A percentile compares a stretch with the other conserved stretches of the same genome.
These are phyloP conservation scores for Neotoma lepida DNA, from an alignment of 2,113 vertebrate genomes.

Conservation along the genomic window DNA sequence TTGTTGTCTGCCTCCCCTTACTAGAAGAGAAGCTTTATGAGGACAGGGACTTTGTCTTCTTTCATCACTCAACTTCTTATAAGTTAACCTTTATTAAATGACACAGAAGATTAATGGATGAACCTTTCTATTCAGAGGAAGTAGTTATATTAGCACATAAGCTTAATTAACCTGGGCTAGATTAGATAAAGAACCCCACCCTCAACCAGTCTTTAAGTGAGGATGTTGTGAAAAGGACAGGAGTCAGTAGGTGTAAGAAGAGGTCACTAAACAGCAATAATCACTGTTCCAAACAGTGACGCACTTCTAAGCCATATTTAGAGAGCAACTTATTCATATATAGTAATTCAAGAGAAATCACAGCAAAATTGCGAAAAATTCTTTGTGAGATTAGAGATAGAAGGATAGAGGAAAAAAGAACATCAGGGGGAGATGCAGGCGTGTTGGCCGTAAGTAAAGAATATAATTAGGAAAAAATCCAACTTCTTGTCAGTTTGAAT, in stretches of 20 bases:
- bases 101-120: neutral
- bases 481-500: neutral
- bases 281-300: neutral
- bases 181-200: neutral
- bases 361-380: neutral
- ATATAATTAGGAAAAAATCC: neutral
- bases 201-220: neutral
- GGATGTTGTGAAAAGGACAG: neutral
- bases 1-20: neutral
- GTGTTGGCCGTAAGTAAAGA: neutral
- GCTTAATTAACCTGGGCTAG: neutral
- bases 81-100: neutral
- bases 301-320: neutral
- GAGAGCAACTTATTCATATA: neutral
- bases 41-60: neutral
- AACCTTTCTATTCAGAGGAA: neutral
- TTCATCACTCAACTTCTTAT: neutral
- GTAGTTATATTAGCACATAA: neutral
- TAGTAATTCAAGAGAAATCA: neutral
- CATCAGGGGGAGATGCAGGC: neutral
- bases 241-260: neutral
- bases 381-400: neutral
- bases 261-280: neutral
- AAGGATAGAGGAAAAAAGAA: neutral
- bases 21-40: neutral